phyloP scores from a whole-genome alignment of 2,113 vertebrate species.

The Pedionomus torquatus region DNA sequence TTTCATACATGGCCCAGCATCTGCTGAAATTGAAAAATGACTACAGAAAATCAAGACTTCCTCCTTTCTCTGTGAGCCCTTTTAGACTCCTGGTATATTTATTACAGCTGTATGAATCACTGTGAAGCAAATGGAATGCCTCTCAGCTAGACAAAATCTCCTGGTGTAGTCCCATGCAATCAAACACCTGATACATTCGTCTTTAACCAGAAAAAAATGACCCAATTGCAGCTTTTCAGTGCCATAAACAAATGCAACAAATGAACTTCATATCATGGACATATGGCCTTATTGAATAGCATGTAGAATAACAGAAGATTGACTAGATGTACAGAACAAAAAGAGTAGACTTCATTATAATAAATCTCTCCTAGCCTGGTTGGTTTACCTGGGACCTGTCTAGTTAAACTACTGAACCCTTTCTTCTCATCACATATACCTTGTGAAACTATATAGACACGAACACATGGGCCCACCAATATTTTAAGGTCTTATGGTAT shows the following conservation, averaged over 20 bases:
- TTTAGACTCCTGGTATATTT: neutral
- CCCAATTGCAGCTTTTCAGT: neutral
- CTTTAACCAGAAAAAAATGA: constrained; percentile 3
- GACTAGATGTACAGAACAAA: neutral
- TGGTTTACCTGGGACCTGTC: neutral
- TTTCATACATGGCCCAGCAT: neutral
- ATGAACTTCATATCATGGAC: neutral
- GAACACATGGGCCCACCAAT: neutral
- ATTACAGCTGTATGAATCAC: constrained; percentile 29
- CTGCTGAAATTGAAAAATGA: neutral
- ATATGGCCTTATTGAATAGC: neutral
- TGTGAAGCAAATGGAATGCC: constrained; percentile 18
- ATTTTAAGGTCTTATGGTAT: neutral
- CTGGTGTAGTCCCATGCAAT: neutral
- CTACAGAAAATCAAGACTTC: neutral
- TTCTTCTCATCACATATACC: neutral
- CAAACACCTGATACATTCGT: neutral
- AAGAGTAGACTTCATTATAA: neutral
- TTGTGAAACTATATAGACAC: neutral
- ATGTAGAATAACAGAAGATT: neutral
- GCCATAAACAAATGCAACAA: neutral
- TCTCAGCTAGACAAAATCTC: constrained; percentile 45
- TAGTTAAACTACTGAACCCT: neutral
- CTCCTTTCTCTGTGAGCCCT: neutral
- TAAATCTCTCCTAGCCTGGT: neutral